Evolutionary conservation across 2,797 vertebrate species (phyloP).

Genomic region (Meriones psammophilus): DNA sequence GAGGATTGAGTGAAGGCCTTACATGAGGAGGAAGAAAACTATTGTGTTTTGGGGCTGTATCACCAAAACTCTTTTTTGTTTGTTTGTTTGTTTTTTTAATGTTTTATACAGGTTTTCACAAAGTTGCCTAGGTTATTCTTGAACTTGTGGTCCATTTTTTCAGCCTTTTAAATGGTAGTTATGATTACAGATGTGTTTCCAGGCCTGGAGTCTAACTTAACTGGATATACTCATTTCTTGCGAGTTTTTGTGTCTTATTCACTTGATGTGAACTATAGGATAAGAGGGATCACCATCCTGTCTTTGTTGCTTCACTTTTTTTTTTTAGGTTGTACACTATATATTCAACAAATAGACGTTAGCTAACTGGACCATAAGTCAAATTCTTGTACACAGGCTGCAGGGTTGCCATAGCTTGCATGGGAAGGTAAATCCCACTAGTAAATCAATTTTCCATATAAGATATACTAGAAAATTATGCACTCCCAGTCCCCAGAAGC

Average conservation of each 20-base stretch:
- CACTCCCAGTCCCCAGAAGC: background rate
- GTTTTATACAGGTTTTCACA: background rate
- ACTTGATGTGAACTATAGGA: background rate
- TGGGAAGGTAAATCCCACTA: background rate
- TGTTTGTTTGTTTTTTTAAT: too few species aligned
- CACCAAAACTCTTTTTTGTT: too few species aligned
- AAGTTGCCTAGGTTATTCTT: background rate
- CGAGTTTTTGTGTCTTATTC: background rate
- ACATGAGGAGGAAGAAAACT: background rate
- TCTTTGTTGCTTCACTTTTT: background rate
- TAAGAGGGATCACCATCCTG: background rate
- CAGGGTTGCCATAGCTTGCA: background rate
- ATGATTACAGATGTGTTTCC: background rate
- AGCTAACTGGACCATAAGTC: conserved; percentile 8
- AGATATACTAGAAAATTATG: background rate
- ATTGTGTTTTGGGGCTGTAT: background rate
- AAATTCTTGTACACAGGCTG: background rate
- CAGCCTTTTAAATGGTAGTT: background rate
- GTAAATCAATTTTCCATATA: background rate
- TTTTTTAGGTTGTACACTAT: background rate
- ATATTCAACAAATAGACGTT: background rate
- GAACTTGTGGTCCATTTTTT: background rate
- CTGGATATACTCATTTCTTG: background rate
- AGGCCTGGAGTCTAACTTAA: background rate
- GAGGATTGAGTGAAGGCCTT: background rate